phyloP scores from a whole-genome alignment of 1,140 invertebrate species.

The Aethina tumida region DNA sequence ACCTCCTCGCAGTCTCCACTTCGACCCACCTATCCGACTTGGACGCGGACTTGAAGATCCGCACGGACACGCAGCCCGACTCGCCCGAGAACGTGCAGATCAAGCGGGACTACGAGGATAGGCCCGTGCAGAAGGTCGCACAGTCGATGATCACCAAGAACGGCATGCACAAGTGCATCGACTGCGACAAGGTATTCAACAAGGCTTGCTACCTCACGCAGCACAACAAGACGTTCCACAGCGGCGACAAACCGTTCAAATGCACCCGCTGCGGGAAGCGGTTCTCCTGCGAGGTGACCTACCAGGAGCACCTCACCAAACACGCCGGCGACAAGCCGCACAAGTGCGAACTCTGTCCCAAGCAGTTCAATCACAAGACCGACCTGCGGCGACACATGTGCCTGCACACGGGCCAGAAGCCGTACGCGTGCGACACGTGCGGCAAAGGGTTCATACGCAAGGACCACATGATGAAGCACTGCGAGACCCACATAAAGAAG shows the following conservation, averaged over 20 bases:
- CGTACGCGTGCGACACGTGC: constrained; percentile 70
- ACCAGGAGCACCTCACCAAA: constrained; percentile 61
- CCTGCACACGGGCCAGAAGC: constrained; percentile 72
- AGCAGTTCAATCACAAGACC: constrained; percentile 86
- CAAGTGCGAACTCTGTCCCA: constrained; percentile 79
- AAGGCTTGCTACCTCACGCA: constrained; percentile 81
- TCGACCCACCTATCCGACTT: constrained; percentile 7
- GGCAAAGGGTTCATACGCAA: constrained; percentile 86
- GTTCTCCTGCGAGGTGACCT: constrained; percentile 55
- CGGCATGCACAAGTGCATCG: constrained; percentile 58
- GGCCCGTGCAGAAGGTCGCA: constrained; percentile 21
- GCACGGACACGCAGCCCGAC: constrained; percentile 15
- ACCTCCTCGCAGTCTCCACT: constrained; percentile 1
- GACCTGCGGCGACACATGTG: constrained; percentile 82
- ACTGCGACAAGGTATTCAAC: constrained; percentile 77
- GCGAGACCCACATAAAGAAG: constrained; percentile 63
- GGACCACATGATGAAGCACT: constrained; percentile 91
- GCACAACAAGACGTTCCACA: constrained; percentile 83
- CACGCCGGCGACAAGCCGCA: constrained; percentile 79
- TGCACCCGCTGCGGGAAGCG: constrained; percentile 76
- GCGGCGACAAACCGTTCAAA: constrained; percentile 75
- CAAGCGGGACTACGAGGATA: constrained; percentile 29
- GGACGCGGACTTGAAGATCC: constrained; percentile 17
- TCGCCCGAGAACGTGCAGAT: constrained; percentile 27
- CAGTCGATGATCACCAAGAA: constrained; percentile 14